Conservation (phyloP, 2,797 vertebrate genomes). For the Anabas testudineus region DNA sequence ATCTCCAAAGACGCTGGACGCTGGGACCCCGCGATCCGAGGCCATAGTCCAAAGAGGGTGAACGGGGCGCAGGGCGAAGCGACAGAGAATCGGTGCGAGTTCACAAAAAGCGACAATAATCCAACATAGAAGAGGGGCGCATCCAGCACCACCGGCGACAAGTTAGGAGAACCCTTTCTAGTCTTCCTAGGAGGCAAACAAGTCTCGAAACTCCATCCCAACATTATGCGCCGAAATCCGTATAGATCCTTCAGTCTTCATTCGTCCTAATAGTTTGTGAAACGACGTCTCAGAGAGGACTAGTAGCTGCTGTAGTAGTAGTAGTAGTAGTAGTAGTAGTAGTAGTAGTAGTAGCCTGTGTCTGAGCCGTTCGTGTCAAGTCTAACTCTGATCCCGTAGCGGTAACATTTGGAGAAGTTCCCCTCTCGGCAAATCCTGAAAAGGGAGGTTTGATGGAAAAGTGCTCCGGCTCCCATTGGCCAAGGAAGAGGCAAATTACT, state of each 20-base stretch:
- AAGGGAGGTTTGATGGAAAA: slow-evolving; percentile 91
- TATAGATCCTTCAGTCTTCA: slow-evolving; percentile 88
- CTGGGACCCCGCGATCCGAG: slow-evolving; percentile 87
- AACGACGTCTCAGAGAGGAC: slow-evolving; percentile 77
- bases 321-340: slow-evolving; percentile 66
- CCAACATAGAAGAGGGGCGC: slow-evolving; percentile 82
- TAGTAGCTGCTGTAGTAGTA: slow-evolving; percentile 45
- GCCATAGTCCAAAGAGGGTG: slow-evolving; percentile 87
- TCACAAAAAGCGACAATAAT: slow-evolving; percentile 81
- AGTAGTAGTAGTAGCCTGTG: slow-evolving; percentile 66
- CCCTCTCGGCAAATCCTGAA: slow-evolving; percentile 87
- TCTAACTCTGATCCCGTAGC: slow-evolving; percentile 85
- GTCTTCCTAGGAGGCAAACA: slow-evolving; percentile 85
- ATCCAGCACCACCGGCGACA: slow-evolving; percentile 80
- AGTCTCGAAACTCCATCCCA: slow-evolving; percentile 89
- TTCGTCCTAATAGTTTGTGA: slow-evolving; percentile 82
- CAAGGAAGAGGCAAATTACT: slow-evolving; percentile 95
- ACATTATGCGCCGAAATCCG: slow-evolving; percentile 90
- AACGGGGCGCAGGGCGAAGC: slow-evolving; percentile 67
- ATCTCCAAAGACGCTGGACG: slow-evolving; percentile 85
- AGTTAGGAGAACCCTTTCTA: slow-evolving; percentile 73
- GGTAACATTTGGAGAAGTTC: slow-evolving; percentile 88
- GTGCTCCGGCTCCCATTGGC: slow-evolving; percentile 91
- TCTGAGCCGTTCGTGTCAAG: slow-evolving; percentile 78
- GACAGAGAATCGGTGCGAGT: slow-evolving; percentile 71